Evolutionary conservation across 1,140 invertebrate species (phyloP), one percentile per base, ranked within the genome.

Genomic region (Streblospio benedicti): DNA sequence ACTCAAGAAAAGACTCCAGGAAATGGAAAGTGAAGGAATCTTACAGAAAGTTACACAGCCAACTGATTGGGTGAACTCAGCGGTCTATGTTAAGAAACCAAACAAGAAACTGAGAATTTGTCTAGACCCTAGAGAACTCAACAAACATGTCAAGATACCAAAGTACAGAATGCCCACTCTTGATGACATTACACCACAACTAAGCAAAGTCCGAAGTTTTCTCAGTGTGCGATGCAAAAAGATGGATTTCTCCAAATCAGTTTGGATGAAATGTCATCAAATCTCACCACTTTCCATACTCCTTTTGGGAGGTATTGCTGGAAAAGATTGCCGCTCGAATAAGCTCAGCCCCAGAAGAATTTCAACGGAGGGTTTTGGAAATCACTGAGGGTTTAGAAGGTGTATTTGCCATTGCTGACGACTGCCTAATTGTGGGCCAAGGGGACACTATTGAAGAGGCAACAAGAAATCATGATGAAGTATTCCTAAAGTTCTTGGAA

Each of bases 81-180:
- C 78, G 32, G 76, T 78, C 1, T 65, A 79, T 18, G 74, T 79
- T n/a, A 65, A 69, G 54, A 81, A 81, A 73, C 61, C 65, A 28
- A 70, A 77, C 63, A 71, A 71, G 31, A 62, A 72, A 32, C 45
- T 81, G 12, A 63, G 80, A 53, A 69, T 83, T 30, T 82, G 80
- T 65, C 57, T 83, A 18, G 80, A 83, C 67, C 81, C 80, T 3
- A 67, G 61, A 41, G 71, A 79, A 50, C 67, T 83, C 51, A 83
- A 83, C 69, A 71, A 69, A 58, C 68, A 62, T 35, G 74, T 82
- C 14, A 74, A 72, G 62, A 57, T 76, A 25, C 57, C 65, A 53
- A 60, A 66, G 31, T 64, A 63, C 45, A 59, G 57, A 31, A 38
- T 63, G 23, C 65, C 57, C 28, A 66, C 65, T 1, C 63, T 31